Conservation (phyloP, 1,140 invertebrate genomes). For the Cardiocondyla obscurior region DNA sequence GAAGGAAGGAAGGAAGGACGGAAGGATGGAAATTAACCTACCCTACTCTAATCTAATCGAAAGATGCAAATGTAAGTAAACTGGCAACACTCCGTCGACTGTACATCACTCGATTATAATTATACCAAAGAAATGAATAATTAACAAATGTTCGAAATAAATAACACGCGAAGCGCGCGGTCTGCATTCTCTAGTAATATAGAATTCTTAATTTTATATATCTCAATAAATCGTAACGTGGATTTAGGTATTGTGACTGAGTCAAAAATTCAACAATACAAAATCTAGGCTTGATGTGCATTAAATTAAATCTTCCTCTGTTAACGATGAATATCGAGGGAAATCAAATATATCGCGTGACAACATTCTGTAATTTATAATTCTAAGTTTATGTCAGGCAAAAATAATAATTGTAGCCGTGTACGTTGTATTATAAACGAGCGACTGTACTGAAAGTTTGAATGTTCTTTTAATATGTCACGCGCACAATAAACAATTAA, state of each 20-base stretch:
- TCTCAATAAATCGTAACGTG: slow-evolving; percentile 13
- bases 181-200: too few species aligned
- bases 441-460: background rate
- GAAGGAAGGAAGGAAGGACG: too few species aligned
- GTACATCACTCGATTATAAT: too few species aligned
- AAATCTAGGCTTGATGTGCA: slow-evolving; percentile 15
- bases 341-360: background rate
- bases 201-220: slow-evolving; percentile 25
- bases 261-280: too few species aligned
- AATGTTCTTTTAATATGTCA: slow-evolving; percentile 20
- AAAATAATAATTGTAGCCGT: too few species aligned
- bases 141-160: too few species aligned
- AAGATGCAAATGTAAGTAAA: too few species aligned
- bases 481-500: slow-evolving; percentile 33
- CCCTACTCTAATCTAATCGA: too few species aligned
- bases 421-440: slow-evolving; percentile 35
- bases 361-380: slow-evolving; percentile 27
- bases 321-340: background rate
- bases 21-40: too few species aligned
- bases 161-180: too few species aligned
- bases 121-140: too few species aligned
- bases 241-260: slow-evolving; percentile 8
- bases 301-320: background rate
- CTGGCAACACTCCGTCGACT: too few species aligned
- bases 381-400: slow-evolving; percentile 27